These are phyloP conservation scores for Margarornis squamiger DNA, from an alignment of 2,797 vertebrate species.

Conservation along the genomic window DNA sequence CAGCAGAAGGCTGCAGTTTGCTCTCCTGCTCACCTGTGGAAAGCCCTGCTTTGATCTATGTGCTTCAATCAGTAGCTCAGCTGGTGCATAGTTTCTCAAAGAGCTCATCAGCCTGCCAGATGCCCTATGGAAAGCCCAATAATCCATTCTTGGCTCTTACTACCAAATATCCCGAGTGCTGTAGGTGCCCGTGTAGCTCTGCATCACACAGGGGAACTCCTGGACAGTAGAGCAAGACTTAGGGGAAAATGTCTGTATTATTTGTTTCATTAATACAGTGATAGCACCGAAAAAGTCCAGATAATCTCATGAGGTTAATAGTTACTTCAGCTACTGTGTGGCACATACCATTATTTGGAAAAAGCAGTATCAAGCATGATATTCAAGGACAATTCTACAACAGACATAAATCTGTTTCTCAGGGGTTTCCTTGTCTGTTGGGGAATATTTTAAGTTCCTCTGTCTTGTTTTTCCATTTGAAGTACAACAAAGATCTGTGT, in stretches of 20 bases:
- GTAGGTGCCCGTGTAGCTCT: background rate
- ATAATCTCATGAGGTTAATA: background rate
- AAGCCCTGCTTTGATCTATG: background rate
- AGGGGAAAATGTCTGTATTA: background rate
- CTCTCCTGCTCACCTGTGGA: background rate
- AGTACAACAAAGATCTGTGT: background rate
- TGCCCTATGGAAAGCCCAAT: background rate
- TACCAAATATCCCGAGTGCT: background rate
- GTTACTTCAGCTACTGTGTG: background rate
- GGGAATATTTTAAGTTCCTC: background rate
- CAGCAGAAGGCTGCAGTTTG: background rate
- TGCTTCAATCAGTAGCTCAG: background rate
- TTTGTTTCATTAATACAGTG: background rate
- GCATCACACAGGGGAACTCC: background rate
- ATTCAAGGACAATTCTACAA: background rate
- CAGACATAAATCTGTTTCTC: background rate
- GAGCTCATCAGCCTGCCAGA: background rate
- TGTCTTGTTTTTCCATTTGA: background rate
- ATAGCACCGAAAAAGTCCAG: background rate
- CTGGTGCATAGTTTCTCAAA: background rate
- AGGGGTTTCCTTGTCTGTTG: background rate
- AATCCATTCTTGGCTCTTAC: background rate
- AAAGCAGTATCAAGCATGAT: background rate
- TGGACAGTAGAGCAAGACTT: background rate
- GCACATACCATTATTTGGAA: background rate